Base-by-base conservation (phyloP, 1,140 invertebrate genomes). In the Metaphire vulgaris region DNA sequence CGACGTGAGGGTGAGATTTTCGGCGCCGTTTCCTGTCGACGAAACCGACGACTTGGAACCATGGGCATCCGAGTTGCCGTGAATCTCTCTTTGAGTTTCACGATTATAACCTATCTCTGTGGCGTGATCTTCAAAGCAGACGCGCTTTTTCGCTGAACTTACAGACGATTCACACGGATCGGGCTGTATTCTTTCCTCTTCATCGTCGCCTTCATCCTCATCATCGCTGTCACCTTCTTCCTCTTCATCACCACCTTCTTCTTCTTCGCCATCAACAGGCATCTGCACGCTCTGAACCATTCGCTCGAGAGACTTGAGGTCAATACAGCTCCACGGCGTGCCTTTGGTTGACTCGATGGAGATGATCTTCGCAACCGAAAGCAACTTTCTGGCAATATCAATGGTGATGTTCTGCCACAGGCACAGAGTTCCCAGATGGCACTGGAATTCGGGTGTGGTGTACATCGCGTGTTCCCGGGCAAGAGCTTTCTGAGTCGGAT, bases 331-430 rank as follows among this genome's bases (percentile, higher is more conserved):
- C 87, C 87, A 88, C 16, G 83, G 82, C 30, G 83, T 77, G 71
- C 81, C 81, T 28, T 79, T 79, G 16, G 81, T 80, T 41, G 82
- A 78, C 33, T 88, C 85, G 76, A 90, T 85, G 79, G 89, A 88
- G 28, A 95, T 82, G 56, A 94, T 89, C 85, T 91, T 91, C 0
- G 92, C 92, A 74, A 96, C 83, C 77, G 93, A 91, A 79, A 91
- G 87, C 67, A 96, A 85, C 82, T 93, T 94, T 30, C 94, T 87
- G 78, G 92, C 89, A 84, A 93, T 90, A 82, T 94, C 91, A 82
- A 89, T 90, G 0, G 92, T 94, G 84, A 94, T 92, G 84, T 95
- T 97, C 82, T 92, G 93, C 93, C 93, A 97, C 1, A 95, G 86
- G 82, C 92, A 93, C 88, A 97, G 91, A 2, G 92, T 91, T 83